These are phyloP conservation scores for Catocala fraxini DNA, from an alignment of 2,888 invertebrate genomes.

Conservation along the genomic window DNA sequence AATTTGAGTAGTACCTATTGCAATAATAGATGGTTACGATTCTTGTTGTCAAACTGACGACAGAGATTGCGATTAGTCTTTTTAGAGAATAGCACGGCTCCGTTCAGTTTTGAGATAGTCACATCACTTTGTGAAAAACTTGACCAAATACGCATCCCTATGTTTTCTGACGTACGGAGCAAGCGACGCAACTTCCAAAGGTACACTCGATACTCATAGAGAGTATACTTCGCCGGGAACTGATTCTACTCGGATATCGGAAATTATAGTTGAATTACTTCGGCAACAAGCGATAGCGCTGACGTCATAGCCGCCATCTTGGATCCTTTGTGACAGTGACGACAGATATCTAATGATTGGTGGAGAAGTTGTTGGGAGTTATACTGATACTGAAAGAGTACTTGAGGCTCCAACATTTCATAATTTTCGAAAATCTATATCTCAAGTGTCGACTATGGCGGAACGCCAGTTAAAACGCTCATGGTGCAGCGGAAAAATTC, in stretches of 20 bases:
- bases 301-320: constrained; percentile 51
- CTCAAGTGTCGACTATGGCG: too few relatives aligned
- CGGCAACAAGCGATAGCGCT: constrained; percentile 53
- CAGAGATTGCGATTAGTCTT: background rate
- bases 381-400: background rate
- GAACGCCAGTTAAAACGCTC: too few relatives aligned
- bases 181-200: constrained; percentile 51
- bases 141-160: constrained; percentile 41
- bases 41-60: too few relatives aligned
- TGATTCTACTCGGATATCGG: constrained; percentile 56
- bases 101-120: too few relatives aligned
- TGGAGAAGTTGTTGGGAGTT: constrained; percentile 20
- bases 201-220: constrained; percentile 52
- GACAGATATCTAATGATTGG: constrained; percentile 34
- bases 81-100: too few relatives aligned
- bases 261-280: constrained; percentile 59
- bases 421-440: too few relatives aligned
- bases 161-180: constrained; percentile 37
- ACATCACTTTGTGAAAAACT: too few relatives aligned
- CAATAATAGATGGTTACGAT: too few relatives aligned
- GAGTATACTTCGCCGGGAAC: constrained; percentile 47
- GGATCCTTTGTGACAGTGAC: constrained; percentile 47
- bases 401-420: too few relatives aligned
- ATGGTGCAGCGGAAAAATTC: too few relatives aligned
- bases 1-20: too few relatives aligned